Evolutionary conservation across 1,140 invertebrate species (phyloP), one percentile per base, ranked within the genome.

Genomic region (Diprion similis): DNA sequence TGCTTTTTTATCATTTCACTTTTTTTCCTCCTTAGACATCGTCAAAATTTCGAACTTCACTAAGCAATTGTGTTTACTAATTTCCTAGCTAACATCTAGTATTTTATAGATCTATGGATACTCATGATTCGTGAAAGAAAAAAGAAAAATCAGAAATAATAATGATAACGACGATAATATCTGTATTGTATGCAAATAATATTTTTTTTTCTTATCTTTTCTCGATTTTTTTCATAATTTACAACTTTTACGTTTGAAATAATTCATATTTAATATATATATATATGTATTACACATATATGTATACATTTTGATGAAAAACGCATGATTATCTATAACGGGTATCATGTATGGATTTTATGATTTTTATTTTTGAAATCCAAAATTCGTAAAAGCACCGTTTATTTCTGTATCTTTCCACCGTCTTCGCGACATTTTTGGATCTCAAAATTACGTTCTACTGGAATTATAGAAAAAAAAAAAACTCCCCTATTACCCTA

Each of bases 401-500:
- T 6, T 0, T 59, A 1, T 59, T 59, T 8, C n/a, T 59, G 6
- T 59, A 17, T 59, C 51, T 59, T 37, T 37, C 24, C 6, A 37
- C 24, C 24, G 24, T 37, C 2, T 37, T 1, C 9, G 51, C n/a
- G n/a, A 59, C 7, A 9, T 17, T 59, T 37, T 59, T 59, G 51
- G n/a, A 15, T 59, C 9, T 59, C 51, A 6, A 59, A 15, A 0
- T 15, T 59, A 59, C 51, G 11, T 59, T 59, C 51, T 59, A 59
- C 51, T 59, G 7, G 11, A 37, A 37, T 4, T 1, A 37, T 37
- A 6, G 6, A 37, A 37, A 37, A 37, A 37, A 3, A 37, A 37
- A 37, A 37, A 37, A 37, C 51, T 59, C 51, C 51, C 51, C 51
- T 59, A 59, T 59, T 59, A 59, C 51, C 51, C 51, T 59, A 59